These are phyloP conservation scores for Slavum lentiscoides DNA, from an alignment of 2,888 invertebrate species.

Conservation along the genomic window DNA sequence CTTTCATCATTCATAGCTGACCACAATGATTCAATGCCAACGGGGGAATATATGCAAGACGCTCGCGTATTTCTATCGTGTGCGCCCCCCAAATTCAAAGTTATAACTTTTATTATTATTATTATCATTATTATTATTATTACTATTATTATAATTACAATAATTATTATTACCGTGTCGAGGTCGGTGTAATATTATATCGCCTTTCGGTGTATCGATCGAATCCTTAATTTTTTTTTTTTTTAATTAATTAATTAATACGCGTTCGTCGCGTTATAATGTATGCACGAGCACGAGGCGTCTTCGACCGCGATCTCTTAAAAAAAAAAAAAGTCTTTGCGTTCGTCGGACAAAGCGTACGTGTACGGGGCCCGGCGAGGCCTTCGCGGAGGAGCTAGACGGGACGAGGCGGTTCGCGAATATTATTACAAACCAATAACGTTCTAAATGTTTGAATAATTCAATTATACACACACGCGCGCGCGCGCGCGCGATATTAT, in stretches of 20 bases:
- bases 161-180: not conserved
- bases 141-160: not conserved
- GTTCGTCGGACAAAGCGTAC: too few species aligned
- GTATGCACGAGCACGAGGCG: not conserved
- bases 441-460: too few species aligned
- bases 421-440: too few species aligned
- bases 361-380: too few species aligned
- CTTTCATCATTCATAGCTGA: conserved; percentile 25
- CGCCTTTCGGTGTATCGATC: conserved; percentile 6
- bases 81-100: too few species aligned
- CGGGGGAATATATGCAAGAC: not conserved
- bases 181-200: not conserved
- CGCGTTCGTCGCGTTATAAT: not conserved
- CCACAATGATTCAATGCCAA: conserved; percentile 45
- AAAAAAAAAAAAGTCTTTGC: too few species aligned
- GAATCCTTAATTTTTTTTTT: conserved; percentile 22
- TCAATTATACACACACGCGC: too few species aligned
- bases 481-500: too few species aligned
- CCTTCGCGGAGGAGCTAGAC: too few species aligned
- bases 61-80: not conserved
- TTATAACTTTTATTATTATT: not conserved
- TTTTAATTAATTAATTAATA: too few species aligned
- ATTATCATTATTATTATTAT: not conserved
- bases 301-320: too few species aligned
- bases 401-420: too few species aligned